Base-by-base conservation (phyloP, 2,797 vertebrate species). In the Borostomias antarcticus region DNA sequence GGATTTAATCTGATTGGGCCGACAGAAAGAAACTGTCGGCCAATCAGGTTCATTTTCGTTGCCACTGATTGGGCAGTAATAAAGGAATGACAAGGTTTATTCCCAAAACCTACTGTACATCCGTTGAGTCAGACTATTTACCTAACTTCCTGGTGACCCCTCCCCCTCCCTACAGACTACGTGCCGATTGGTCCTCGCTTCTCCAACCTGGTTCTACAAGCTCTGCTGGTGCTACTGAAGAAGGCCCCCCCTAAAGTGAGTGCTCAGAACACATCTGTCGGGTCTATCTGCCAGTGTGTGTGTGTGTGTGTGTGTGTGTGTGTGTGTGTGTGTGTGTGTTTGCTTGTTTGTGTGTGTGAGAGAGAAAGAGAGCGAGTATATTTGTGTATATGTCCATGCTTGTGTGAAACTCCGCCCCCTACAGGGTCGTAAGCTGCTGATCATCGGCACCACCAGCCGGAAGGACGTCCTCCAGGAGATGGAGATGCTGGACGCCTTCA, bases 391-490 rank as follows among this genome's bases (percentile, higher is more conserved):
- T 58, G 48, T 8, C 32, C n/a, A n/a, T n/a, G n/a, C n/a, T n/a
- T 5, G 21, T 32, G 1, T 21, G 8, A 2, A 25, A 0, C 26
- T 66, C 3, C 35, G 32, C 8, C 21, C 72, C 62, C 63, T 83
- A 72, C 88, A 98, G 97, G 94, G 96, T 3, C 94, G 97, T 28
- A 98, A 98, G 86, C 94, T 99, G 11, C 92, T 99, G 7, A 98
- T 99, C 84, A 97, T 99, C 1, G 97, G 96, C 29, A 99, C 97
- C 78, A 98, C 96, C 15, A 98, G 97, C 83, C 94, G 96, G 80
- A 98, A 98, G 84, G 96, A 98, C 0, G 97, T 99, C 32, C 91
- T 99, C 69, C 96, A 97, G 86, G 97, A 98, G 84, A 99, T 99
- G 97, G 97, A 98, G 79, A 99, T 99, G 97, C 76, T 99, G 29